Evolutionary conservation across 2,888 invertebrate genomes (phyloP), one percentile per base, ranked within the genome.

Genomic region (Caenorhabditis sp.): DNA sequence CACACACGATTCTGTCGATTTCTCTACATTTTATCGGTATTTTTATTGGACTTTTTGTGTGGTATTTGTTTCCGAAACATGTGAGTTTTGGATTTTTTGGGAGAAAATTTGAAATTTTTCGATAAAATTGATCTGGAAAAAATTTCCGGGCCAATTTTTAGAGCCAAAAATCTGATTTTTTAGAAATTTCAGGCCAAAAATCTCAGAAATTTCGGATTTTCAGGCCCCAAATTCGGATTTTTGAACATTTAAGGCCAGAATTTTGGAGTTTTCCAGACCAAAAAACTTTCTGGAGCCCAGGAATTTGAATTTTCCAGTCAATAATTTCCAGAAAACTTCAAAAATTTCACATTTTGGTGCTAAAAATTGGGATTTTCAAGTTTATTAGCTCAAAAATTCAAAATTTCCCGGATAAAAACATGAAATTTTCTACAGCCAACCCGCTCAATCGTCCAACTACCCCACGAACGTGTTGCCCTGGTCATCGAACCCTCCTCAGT

Each of bases 21-120:
- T 58, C 77, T 4, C 70, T 84, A 1, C 84, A 84, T 66, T 67
- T 81, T 23, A 49, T 76, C 0, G 84, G 84, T 24, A 69, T 84
- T 23, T 75, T 70, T 36, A 71, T 77, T 12, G 84, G 84, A 2
- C 67, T 84, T 10, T 83, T 81, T 60, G 79, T 84, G 14, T 84
- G 84, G 84, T 81, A 84, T 65, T 67, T 84, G 17, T 84, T 84
- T 57, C 84, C 84, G n/a, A 70, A 79, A 74, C 78, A 84, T 75
- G 84, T 84, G 63, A 79, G 80, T 79, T 62, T 26, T 14, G 24
- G 17, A 14, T 23, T 57, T 63, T 36, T 43, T 17, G 17, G 14
- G 14, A 31, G 31, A 31, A 31, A 31, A 31, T 31, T 4, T 21
- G 21, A 21, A 21, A 14, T 49, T n/a, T 17, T n/a, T 14, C 17